Base-by-base conservation (phyloP, 2,797 vertebrate genomes). In the Cryptoblepharus egeriae region DNA sequence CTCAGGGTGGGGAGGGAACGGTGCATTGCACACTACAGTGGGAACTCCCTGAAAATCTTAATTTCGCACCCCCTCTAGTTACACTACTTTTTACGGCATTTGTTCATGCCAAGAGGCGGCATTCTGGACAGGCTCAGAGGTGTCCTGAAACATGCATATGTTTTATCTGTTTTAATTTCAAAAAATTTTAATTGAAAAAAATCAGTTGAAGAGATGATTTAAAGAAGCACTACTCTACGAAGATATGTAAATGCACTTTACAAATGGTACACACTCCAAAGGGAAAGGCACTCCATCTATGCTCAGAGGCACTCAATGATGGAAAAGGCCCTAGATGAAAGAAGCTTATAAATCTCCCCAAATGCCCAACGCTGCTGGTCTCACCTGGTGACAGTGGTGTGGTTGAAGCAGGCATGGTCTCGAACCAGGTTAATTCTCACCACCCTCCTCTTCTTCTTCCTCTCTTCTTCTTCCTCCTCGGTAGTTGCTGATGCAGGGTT, bases 361-460 rank as follows among this genome's bases (percentile, higher is more conserved):
- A 52, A 24, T 49, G 39, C 3, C 3, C 1, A 30, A 55, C 26
- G 22, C 49, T 22, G 22, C 49, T 22, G 16, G 52, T 8, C 89
- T 90, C 90, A 92, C 91, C 85, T 12, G 65, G 4, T n/a, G n/a
- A n/a, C n/a, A n/a, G n/a, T 45, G 52, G 12, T 57, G 80, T 1
- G 7, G 16, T 24, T 1, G 71, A 32, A 3, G 70, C 18, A 4
- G 68, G 64, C 75, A 55, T 37, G 3, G 67, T 52, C 13, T 75
- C 67, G 26, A 1, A 2, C 3, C n/a, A 15, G 37, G 26, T 75
- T 11, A 22, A 12, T 63, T 18, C 39, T n/a, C 82, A 11, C 61
- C 55, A 22, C 10, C 71, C 28, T 52, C 57, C 57, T 24, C 18
- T 72, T 30, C 16, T 13, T 6, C 10, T 15, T n/a, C 12, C 37